Evolutionary conservation across 2,888 invertebrate genomes (phyloP).

Genomic region (Formica aserva): DNA sequence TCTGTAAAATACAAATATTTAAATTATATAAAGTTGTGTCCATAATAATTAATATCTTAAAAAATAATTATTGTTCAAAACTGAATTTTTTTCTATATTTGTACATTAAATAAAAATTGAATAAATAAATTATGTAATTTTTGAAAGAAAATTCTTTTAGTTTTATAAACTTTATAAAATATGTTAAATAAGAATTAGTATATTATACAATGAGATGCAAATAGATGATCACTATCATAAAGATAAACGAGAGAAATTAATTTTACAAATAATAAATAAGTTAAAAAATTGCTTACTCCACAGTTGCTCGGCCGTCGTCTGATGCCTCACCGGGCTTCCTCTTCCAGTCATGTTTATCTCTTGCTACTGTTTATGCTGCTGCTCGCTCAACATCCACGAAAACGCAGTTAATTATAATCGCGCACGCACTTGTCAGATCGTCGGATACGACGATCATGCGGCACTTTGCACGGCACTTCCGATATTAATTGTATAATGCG

Average conservation of each 20-base stretch:
- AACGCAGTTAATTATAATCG: background rate
- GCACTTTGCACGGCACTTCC: background rate
- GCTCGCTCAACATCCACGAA: background rate
- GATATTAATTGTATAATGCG: background rate
- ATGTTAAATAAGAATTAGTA: background rate
- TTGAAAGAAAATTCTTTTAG: background rate
- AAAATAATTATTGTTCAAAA: background rate
- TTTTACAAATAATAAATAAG: background rate
- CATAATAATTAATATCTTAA: background rate
- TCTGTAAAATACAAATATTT: background rate
- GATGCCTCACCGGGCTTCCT: background rate
- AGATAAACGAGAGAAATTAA: background rate
- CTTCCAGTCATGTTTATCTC: background rate
- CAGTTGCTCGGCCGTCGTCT: background rate
- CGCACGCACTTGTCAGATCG: background rate
- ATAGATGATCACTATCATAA: background rate
- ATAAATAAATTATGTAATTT: background rate
- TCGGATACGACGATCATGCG: background rate
- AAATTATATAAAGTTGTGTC: slow-evolving; percentile 1
- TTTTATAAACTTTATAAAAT: background rate
- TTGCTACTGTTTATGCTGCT: background rate
- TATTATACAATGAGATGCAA: background rate
- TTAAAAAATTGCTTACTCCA: background rate
- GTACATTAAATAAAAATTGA: background rate
- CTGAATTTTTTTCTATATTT: background rate